phyloP scores from a whole-genome alignment of 2,888 invertebrate genomes.

The Drosophila lacicola region DNA sequence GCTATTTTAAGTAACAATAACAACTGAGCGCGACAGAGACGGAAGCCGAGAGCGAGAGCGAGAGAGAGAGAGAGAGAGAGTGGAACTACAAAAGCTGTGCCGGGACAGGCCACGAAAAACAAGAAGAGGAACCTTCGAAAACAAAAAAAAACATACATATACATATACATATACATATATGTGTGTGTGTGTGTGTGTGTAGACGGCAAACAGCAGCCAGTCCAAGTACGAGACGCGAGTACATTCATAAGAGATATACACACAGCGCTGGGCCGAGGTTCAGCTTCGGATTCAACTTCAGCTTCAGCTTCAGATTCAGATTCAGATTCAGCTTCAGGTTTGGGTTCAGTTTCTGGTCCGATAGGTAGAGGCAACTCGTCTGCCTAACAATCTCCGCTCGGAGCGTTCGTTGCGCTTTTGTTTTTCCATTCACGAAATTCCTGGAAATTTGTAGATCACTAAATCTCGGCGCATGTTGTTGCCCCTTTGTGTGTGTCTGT shows the following conservation, averaged over 20 bases:
- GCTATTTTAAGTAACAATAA: slow-evolving; percentile 79
- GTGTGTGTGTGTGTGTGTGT: neutral
- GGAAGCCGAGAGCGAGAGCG: slow-evolving; percentile 5
- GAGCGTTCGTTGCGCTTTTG: slow-evolving; percentile 73
- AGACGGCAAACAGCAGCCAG: slow-evolving; percentile 43
- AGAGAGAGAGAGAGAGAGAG: slow-evolving; percentile 9
- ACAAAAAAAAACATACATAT: slow-evolving; percentile 10
- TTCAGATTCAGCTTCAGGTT: slow-evolving; percentile 51
- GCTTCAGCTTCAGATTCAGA: slow-evolving; percentile 56
- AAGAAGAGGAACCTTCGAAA: slow-evolving; percentile 55
- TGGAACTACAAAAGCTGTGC: slow-evolving; percentile 64
- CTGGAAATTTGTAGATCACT: slow-evolving; percentile 79
- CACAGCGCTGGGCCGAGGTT: slow-evolving; percentile 33
- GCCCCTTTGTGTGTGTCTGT: slow-evolving; percentile 37
- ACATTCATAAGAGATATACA: slow-evolving; percentile 64
- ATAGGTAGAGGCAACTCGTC: slow-evolving; percentile 62
- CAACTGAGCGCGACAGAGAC: slow-evolving; percentile 29
- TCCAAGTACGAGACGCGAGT: slow-evolving; percentile 68
- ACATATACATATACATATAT: neutral
- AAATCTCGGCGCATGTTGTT: slow-evolving; percentile 61
- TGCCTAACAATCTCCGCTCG: slow-evolving; percentile 33
- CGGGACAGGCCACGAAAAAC: slow-evolving; percentile 49
- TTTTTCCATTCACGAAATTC: slow-evolving; percentile 80
- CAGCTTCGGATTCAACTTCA: slow-evolving; percentile 44
- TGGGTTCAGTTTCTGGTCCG: slow-evolving; percentile 57